Base-by-base conservation (phyloP, 2,888 invertebrate genomes). In the Liodrosophila aerea region DNA sequence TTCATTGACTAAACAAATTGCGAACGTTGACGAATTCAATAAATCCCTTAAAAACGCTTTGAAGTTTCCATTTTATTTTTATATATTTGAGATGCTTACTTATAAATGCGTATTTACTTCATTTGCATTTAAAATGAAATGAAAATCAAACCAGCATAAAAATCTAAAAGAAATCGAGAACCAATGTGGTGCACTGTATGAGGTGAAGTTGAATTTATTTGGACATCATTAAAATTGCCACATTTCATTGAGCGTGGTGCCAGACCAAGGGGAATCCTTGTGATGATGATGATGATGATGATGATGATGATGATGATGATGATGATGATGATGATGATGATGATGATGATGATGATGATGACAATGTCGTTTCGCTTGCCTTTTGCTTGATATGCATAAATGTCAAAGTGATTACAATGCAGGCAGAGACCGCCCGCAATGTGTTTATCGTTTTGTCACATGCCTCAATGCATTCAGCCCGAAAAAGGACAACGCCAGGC, bases 391-490 rank as follows among this genome's bases (percentile, higher is more conserved):
- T 83, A 85, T 88, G 87, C 88, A 87, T 87, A 87, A 87, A 88
- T 87, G 87, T 85, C 88, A 88, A 87, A 88, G 87, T 88, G 88
- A 88, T 88, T 88, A 87, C 87, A 85, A 85, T 82, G 80, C 64
- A 68, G 80, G 64, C 60, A 1, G 37, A 18, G 41, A 29, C 45
- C 36, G 51, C 62, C 66, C 66, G 65, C 84, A 86, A 85, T 81
- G 89, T 88, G 81, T 88, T 88, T 87, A 88, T 87, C 88, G 88
- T 84, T 87, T 87, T 82, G 87, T 77, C 76, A 75, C 64, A 78
- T 77, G 88, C 78, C 78, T 82, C 74, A 86, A 54, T 82, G 86
- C 75, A 78, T 74, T 70, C 72, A 41, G 57, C 47, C 41, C 50
- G 36, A 51, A 62, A 82, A 72, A 68, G 73, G 81, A 73, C 78